Evolutionary conservation across 2,113 vertebrate genomes (phyloP), one percentile per base, ranked within the genome.

Genomic region (Australoheros scitulus): DNA sequence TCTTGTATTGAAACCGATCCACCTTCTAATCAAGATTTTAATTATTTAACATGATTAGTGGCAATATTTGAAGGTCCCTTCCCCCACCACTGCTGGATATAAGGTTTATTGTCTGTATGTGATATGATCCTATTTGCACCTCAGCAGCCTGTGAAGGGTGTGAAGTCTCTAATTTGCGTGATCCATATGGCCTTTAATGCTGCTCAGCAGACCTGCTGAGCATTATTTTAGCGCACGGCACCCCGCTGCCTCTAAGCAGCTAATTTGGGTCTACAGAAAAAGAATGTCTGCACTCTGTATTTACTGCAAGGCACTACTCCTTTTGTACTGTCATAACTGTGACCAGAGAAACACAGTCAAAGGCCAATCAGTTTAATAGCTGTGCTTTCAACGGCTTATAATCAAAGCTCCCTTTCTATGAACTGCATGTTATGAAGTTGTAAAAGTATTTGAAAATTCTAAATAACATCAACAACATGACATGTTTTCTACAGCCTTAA

Each of bases 81-180:
- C 22, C n/a, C 6, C 18, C 7, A 41, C 24, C 34, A 63, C 59
- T 29, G 2, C 41, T 72, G 4, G 11, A 50, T 41, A 38, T 36
- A 59, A 36, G n/a, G 5, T 55, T 55, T 24, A 43, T 17, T 52
- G 70, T 70, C 8, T 84, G 38, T 20, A 52, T 64, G 63, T 50
- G 32, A 43, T 83, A 77, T 38, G 18, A 11, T 41, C 75, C 20
- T 22, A 29, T 65, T 70, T 34, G 58, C 74, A 77, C 41, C 79
- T 88, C 47, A 34, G 14, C 61, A 74, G 61, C 38, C 65, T 81
- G 72, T 79, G 55, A 29, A 80, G 59, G 75, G 87, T 92, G 85
- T 84, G 85, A 92, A 81, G 64, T 60, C n/a, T 85, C 43, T 87
- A 80, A 92, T 87, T 83, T 64, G 60, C 61, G 11, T 76, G 34